Percentiles rank a stretch among this genome's conserved stretches.
Conservation (phyloP, 1,140 invertebrate species). For the Cyclina sinensis region DNA sequence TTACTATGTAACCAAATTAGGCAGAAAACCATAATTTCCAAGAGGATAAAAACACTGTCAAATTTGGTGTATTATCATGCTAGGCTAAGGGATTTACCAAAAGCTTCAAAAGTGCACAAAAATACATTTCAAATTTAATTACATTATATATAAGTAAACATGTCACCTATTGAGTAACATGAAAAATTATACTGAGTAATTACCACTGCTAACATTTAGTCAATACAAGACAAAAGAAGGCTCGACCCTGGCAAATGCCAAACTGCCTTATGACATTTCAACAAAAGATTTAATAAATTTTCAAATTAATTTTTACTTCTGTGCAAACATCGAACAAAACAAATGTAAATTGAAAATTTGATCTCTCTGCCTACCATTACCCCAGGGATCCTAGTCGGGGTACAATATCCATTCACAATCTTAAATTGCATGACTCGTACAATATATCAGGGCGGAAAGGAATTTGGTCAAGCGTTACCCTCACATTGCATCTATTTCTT, state of each 20-base stretch:
- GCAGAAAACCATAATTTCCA: no score
- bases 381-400: slow-evolving; percentile 10
- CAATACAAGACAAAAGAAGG: background rate
- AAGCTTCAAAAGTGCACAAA: background rate
- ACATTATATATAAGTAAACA: no score
- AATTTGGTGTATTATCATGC: no score
- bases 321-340: slow-evolving; percentile 7
- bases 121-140: background rate
- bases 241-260: background rate
- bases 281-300: slow-evolving; percentile 25
- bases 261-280: slow-evolving; percentile 47
- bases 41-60: no score
- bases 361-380: slow-evolving; percentile 34
- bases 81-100: no score
- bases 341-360: slow-evolving; percentile 52
- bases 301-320: slow-evolving; percentile 39
- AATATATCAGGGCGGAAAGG: slow-evolving; percentile 9
- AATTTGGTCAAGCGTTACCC: background rate
- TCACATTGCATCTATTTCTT: slow-evolving; percentile 21
- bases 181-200: background rate
- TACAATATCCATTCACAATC: slow-evolving; percentile 21
- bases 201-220: background rate
- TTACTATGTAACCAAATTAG: no score
- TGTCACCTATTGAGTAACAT: background rate
- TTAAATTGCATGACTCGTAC: slow-evolving; percentile 24